Evolutionary conservation across 53 echinoderm and acorn worm genomes (phyloP).

Genomic region (Luidia sarsii): DNA sequence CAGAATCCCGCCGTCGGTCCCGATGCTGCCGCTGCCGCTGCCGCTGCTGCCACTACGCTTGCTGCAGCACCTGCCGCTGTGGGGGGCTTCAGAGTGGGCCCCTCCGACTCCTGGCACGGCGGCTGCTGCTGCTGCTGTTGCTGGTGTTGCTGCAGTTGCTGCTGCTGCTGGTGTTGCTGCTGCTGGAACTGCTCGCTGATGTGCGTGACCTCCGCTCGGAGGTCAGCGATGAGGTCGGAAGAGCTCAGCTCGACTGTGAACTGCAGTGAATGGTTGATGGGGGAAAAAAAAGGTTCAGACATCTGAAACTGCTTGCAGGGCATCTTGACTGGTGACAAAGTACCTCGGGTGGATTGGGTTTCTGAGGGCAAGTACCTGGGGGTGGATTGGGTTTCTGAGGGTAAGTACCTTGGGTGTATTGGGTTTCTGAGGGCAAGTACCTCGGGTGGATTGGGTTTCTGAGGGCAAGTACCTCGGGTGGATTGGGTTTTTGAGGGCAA

Average conservation of each 20-base stretch:
- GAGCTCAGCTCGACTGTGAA: conserved; percentile 78
- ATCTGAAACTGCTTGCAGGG: too few relatives aligned
- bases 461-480: too few relatives aligned
- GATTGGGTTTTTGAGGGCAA: too few relatives aligned
- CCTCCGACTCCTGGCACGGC: conserved; percentile 1
- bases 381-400: too few relatives aligned
- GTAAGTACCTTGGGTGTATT: too few relatives aligned
- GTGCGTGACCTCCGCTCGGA: conserved; percentile 89
- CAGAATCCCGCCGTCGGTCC: conserved; percentile 8
- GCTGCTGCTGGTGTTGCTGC: conserved; percentile 58
- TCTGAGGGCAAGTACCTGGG: too few relatives aligned
- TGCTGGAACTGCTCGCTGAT: conserved; percentile 70
- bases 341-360: too few relatives aligned
- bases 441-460: too few relatives aligned
- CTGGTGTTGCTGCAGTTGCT: conserved; percentile 57
- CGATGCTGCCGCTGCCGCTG: too few relatives aligned
- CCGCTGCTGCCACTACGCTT: too few relatives aligned
- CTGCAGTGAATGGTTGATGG: conserved; percentile 27
- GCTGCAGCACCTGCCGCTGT: not conserved
- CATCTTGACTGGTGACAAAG: too few relatives aligned
- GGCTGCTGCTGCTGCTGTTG: conserved; percentile 46
- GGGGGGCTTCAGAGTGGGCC: not conserved
- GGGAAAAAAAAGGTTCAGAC: not conserved
- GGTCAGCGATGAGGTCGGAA: conserved; percentile 82
- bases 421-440: too few relatives aligned